Evolutionary conservation across 2,113 vertebrate species (phyloP).

Genomic region (Mus spicilegus): DNA sequence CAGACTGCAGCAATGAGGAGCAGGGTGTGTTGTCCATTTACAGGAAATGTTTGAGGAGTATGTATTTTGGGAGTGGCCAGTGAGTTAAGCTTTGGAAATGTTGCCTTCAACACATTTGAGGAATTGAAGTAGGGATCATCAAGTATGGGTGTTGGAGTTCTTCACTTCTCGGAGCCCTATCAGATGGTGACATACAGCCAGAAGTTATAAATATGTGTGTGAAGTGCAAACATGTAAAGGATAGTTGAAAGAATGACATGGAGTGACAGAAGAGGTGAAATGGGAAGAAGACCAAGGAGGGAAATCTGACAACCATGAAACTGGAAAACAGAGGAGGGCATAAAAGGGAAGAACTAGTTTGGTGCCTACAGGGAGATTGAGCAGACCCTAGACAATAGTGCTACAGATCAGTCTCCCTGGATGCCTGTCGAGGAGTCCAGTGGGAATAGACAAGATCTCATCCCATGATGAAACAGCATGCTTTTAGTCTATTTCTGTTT

Average conservation of each 20-base stretch:
- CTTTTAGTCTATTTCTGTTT: not conserved
- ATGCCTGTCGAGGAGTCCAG: not conserved
- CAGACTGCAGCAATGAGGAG: not conserved
- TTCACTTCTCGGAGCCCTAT: not conserved
- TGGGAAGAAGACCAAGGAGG: not conserved
- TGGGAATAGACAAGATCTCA: not conserved
- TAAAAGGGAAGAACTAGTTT: not conserved
- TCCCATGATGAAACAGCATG: not conserved
- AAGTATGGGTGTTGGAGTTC: not conserved
- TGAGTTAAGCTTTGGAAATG: not conserved
- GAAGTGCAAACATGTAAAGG: not conserved
- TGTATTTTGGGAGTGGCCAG: not conserved
- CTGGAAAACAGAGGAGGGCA: not conserved
- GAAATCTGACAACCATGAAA: not conserved
- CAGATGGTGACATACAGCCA: not conserved
- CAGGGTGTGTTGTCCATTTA: not conserved
- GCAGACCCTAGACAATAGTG: not conserved
- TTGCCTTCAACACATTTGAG: not conserved
- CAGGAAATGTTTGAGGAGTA: not conserved
- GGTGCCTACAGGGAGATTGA: not conserved
- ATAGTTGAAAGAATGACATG: not conserved
- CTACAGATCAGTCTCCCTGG: not conserved
- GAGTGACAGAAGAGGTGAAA: not conserved
- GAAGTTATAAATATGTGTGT: not conserved
- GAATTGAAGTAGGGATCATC: not conserved